Percentiles rank a stretch among this genome's conserved stretches.
Evolutionary conservation across 2,888 invertebrate species (phyloP).

Genomic region (Miltochrista miniata): DNA sequence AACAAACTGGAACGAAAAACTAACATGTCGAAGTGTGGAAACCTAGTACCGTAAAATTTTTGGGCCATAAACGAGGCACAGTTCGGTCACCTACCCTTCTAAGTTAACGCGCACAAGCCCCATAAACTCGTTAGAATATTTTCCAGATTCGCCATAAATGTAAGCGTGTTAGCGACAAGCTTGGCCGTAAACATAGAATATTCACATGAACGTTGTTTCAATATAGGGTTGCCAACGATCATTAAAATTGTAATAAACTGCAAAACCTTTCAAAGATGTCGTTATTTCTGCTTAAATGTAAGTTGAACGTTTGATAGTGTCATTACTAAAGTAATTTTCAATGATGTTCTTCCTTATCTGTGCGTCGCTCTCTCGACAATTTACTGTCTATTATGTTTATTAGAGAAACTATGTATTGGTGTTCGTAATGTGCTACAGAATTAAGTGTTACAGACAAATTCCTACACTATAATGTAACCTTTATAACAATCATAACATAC

Average conservation of each 20-base stretch:
- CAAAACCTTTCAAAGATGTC: conserved; percentile 4
- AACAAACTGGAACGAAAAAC: background rate
- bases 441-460: too few species aligned
- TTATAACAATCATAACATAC: too few species aligned
- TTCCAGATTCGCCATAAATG: conserved; percentile 22
- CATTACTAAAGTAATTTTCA: background rate
- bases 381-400: too few species aligned
- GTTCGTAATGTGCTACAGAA: too few species aligned
- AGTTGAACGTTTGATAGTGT: background rate
- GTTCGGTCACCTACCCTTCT: conserved; percentile 2
- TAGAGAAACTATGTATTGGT: too few species aligned
- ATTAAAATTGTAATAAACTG: conserved; percentile 12
- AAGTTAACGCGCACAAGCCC: conserved; percentile 5
- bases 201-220: conserved; percentile 35
- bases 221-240: conserved; percentile 23
- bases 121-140: conserved; percentile 21
- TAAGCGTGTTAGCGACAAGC: conserved; percentile 37
- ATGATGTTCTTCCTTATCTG: background rate
- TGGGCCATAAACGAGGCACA: conserved; percentile 4
- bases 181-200: conserved; percentile 32
- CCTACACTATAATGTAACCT: too few species aligned
- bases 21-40: background rate
- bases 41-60: conserved; percentile 4
- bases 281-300: background rate
- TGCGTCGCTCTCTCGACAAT: too few species aligned